Conservation (phyloP, 2,113 vertebrate species). For the Dromaius novaehollandiae region DNA sequence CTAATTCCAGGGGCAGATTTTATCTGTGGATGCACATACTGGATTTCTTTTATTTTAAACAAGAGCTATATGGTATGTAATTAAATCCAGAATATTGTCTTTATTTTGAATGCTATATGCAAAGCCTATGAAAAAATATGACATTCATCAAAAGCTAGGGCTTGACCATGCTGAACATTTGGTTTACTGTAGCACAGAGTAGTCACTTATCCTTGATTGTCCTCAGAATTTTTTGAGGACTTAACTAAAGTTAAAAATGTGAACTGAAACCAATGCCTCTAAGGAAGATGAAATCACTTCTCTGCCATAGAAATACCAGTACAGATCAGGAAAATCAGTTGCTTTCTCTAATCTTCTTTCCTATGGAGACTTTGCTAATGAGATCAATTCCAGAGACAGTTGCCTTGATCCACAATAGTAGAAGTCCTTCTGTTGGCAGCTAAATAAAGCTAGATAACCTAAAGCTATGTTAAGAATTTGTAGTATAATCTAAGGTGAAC, state of each 20-base stretch:
- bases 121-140: not conserved
- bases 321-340: conserved; percentile 63
- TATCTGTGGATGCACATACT: not conserved
- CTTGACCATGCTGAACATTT: not conserved
- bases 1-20: not conserved
- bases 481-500: conserved; percentile 61
- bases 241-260: conserved; percentile 56
- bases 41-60: not conserved
- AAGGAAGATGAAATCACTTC: conserved; percentile 26
- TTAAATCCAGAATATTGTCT: not conserved
- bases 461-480: conserved; percentile 40
- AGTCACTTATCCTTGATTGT: conserved; percentile 42
- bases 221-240: conserved; percentile 44
- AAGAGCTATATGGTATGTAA: not conserved
- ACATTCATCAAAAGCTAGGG: not conserved
- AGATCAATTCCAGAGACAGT: conserved; percentile 70
- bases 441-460: conserved; percentile 68
- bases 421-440: conserved; percentile 65
- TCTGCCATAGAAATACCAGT: conserved; percentile 63
- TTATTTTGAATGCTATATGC: not conserved
- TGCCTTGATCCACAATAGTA: conserved; percentile 60
- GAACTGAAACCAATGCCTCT: conserved; percentile 66
- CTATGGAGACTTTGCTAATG: conserved; percentile 71
- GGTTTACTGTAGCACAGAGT: not conserved
- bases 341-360: conserved; percentile 62